Conservation (phyloP, 2,888 invertebrate genomes). For the Luperina nickerlii region DNA sequence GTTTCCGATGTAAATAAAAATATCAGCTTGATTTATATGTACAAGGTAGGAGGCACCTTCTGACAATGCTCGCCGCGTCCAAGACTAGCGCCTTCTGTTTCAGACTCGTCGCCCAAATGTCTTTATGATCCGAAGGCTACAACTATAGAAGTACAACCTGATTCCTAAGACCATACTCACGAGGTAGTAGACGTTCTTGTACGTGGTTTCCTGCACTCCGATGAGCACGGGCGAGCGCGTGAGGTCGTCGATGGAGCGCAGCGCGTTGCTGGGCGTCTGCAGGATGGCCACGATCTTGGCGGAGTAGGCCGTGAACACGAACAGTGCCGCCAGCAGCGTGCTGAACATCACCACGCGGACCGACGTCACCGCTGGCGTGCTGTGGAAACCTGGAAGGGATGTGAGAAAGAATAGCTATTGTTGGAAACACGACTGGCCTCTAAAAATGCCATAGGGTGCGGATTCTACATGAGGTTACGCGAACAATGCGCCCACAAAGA, state of each 20-base stretch:
- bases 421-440: not conserved
- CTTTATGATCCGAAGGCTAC: not conserved
- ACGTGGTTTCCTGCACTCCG: constrained; percentile 91
- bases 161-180: constrained; percentile 33
- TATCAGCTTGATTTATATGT: not conserved
- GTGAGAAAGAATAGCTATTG: not conserved
- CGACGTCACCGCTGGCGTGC: constrained; percentile 85
- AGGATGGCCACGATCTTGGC: constrained; percentile 92
- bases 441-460: not conserved
- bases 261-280: constrained; percentile 91
- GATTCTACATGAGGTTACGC: too few species aligned
- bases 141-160: not conserved
- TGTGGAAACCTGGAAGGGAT: constrained; percentile 82
- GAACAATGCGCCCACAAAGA: too few species aligned
- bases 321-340: constrained; percentile 89
- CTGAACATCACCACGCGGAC: constrained; percentile 90
- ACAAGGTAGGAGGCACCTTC: not conserved
- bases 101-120: not conserved
- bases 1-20: not conserved
- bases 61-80: not conserved
- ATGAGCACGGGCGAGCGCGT: constrained; percentile 89
- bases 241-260: constrained; percentile 89
- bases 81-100: not conserved
- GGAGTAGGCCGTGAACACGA: constrained; percentile 92
- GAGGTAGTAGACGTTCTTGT: constrained; percentile 88